These are phyloP conservation scores for Ceratina japonica DNA, from an alignment of 1,140 invertebrate species.

Conservation along the genomic window DNA sequence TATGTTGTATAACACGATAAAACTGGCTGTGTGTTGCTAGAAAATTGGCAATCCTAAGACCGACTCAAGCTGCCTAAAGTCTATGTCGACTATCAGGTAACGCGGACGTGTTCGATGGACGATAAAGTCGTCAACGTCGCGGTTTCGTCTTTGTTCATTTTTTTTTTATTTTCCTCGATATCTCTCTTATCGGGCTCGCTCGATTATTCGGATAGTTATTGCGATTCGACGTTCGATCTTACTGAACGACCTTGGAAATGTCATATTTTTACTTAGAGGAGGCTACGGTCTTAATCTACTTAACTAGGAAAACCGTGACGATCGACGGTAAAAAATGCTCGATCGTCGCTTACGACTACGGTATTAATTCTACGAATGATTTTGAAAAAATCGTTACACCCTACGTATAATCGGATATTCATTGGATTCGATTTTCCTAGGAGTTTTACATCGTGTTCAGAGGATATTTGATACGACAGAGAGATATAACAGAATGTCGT, in stretches of 20 bases:
- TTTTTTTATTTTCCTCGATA: slow-evolving; percentile 11
- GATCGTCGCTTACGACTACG: slow-evolving; percentile 1
- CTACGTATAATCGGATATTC: background rate
- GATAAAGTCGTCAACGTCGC: background rate
- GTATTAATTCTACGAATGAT: slow-evolving; percentile 9
- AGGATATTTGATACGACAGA: background rate
- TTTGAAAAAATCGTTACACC: background rate
- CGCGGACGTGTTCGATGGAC: background rate
- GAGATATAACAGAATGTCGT: slow-evolving; percentile 6
- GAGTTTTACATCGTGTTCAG: background rate
- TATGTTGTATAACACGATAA: background rate
- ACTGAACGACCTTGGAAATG: slow-evolving; percentile 41
- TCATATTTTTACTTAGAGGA: background rate
- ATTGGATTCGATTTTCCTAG: background rate
- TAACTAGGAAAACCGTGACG: background rate
- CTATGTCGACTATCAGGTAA: slow-evolving; percentile 7
- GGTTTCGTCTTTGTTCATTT: slow-evolving; percentile 2
- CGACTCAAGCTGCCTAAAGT: background rate
- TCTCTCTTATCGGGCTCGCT: slow-evolving; percentile 21
- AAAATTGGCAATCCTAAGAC: background rate
- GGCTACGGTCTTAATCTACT: slow-evolving; percentile 4
- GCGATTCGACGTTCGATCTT: slow-evolving; percentile 60
- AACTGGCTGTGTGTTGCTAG: slow-evolving; percentile 4
- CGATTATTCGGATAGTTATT: slow-evolving; percentile 48
- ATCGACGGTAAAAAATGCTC: slow-evolving; percentile 31